Percentiles rank a stretch among this genome's conserved stretches.
phyloP scores from a whole-genome alignment of 2,797 vertebrate species.

The Oryzias sinensis region DNA sequence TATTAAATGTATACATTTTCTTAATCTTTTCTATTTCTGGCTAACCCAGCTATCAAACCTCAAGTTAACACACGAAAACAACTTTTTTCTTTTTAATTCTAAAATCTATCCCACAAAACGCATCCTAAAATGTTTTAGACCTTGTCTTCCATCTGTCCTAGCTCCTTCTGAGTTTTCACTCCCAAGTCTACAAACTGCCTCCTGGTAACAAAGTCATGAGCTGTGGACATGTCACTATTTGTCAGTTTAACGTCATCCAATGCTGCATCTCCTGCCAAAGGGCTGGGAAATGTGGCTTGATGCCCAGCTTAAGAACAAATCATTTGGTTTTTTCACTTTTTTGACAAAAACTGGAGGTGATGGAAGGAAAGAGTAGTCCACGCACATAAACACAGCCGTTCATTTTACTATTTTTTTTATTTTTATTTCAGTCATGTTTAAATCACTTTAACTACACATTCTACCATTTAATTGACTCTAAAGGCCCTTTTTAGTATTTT shows the following conservation, averaged over 20 bases:
- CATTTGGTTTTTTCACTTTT: conserved; percentile 45
- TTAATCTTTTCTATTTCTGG: conserved; percentile 20
- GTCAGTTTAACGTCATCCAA: conserved; percentile 38
- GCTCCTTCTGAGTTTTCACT: neutral
- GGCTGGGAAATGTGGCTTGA: conserved; percentile 46
- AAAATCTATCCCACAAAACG: neutral
- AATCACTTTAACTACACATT: conserved; percentile 19
- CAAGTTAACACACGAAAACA: conserved; percentile 2
- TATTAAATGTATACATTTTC: conserved; percentile 45
- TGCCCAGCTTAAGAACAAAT: conserved; percentile 51
- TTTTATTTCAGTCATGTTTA: conserved; percentile 23
- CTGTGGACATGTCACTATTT: conserved; percentile 19
- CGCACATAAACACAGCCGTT: conserved; percentile 41
- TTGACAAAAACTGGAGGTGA: conserved; percentile 43
- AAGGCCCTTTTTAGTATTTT: neutral
- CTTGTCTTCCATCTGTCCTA: neutral
- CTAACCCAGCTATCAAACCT: conserved; percentile 10
- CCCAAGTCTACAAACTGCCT: neutral
- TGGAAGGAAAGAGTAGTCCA: conserved; percentile 43
- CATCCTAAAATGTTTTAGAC: neutral
- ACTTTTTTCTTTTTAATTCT: conserved; percentile 8
- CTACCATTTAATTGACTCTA: conserved; percentile 1
- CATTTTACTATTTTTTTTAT: conserved; percentile 28
- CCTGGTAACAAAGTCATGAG: conserved; percentile 14
- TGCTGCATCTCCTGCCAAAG: conserved; percentile 35